phyloP scores from a whole-genome alignment of 2,888 invertebrate genomes.

The Carpatolechia fugitivella region DNA sequence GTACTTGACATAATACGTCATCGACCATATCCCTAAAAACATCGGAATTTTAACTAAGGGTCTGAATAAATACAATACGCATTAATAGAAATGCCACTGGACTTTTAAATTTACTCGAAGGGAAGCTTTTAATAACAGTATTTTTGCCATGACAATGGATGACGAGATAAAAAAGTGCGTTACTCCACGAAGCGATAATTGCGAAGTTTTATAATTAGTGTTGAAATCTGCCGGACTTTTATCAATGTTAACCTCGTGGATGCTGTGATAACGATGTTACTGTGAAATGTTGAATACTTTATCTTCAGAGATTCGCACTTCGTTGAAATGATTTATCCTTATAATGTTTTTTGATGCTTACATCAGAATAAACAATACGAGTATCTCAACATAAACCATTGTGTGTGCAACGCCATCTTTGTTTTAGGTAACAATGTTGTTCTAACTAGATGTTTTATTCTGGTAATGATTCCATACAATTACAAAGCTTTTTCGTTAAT shows the following conservation, averaged over 20 bases:
- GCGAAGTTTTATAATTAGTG: background rate
- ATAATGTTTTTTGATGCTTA: background rate
- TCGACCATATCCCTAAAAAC: background rate
- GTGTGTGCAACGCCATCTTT: background rate
- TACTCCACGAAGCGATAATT: background rate
- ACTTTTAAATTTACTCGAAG: no score
- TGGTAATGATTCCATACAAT: no score
- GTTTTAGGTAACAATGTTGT: background rate
- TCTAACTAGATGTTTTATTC: no score
- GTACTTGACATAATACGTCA: slow-evolving; percentile 2
- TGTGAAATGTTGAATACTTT: background rate
- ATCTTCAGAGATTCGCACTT: background rate
- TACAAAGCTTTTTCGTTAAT: no score
- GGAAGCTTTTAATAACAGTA: background rate
- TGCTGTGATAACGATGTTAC: background rate
- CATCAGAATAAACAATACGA: background rate
- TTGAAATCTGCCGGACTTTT: background rate
- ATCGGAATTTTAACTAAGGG: background rate
- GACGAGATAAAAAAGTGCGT: background rate
- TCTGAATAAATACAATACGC: background rate
- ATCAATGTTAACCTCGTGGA: slow-evolving; percentile 2
- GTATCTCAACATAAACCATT: background rate
- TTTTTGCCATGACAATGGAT: background rate
- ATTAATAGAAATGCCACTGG: background rate
- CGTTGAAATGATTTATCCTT: background rate